Evolutionary conservation across 2,888 invertebrate genomes (phyloP), one percentile per base, ranked within the genome.

Genomic region (Caenorhabditis afra): DNA sequence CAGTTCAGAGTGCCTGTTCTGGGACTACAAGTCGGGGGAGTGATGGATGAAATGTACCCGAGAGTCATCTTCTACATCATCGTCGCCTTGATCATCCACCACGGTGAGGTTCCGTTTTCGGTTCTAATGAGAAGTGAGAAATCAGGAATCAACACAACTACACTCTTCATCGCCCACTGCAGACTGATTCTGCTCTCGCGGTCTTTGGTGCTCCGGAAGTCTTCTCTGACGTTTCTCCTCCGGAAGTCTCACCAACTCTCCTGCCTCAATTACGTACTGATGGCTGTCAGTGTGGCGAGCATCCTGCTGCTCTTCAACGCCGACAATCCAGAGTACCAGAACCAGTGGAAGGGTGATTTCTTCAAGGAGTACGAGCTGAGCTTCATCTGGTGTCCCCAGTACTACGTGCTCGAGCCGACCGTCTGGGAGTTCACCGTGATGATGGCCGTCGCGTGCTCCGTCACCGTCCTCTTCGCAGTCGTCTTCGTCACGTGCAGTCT

Each of bases 111-210:
- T n/a, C n/a, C n/a, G n/a, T 65, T 8, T 37, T 65, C 14, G 41
- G 23, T 62, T n/a, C n/a, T n/a, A n/a, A n/a, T n/a, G n/a, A n/a
- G n/a, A n/a, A n/a, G n/a, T n/a, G n/a, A n/a, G n/a, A n/a, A n/a
- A n/a, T n/a, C 61, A 70, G 70, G 70, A 37, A 70, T 70, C 47
- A 70, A 70, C 39, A 47, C 62, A 1, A 70, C 70, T 0, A 70
- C 70, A 2, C 47, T 62, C 7, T 70, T 70, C 41, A 62, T 70
- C 45, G 70, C 70, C 12, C 70, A 70, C 44, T 52, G 61, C 47
- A 52, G 70, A 35, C 35, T 70, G 5, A 45, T 53, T 23, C n/a
- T 70, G 5, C 39, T 70, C n/a, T 70, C 70, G 7, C 39, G 55
- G n/a, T 70, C 70, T 23, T 18, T 70, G 16, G 53, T 62, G 20